Conservation (phyloP, 2,113 vertebrate genomes). For the Dasypus novemcinctus region DNA sequence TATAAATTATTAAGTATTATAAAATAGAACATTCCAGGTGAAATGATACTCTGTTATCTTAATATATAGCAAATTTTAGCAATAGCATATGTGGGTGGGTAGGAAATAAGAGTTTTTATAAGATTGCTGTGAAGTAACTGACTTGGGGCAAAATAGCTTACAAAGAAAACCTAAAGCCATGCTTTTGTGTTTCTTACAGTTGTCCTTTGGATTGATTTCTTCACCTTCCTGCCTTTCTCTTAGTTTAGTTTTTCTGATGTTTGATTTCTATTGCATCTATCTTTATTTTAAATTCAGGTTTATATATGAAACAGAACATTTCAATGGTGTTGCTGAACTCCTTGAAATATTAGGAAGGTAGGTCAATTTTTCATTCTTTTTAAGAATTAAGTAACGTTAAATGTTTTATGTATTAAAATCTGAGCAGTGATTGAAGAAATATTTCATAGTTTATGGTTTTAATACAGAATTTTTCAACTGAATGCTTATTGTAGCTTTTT, state of each 20-base stretch:
- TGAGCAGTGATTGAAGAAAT: conserved; percentile 37
- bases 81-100: not conserved
- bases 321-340: conserved; percentile 91
- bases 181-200: not conserved
- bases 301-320: conserved; percentile 92
- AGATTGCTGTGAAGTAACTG: not conserved
- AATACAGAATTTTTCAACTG: conserved; percentile 35
- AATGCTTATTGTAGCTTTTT: not conserved
- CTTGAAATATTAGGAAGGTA: conserved; percentile 91
- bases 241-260: conserved; percentile 8
- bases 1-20: not conserved
- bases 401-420: conserved; percentile 51
- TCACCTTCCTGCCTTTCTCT: not conserved
- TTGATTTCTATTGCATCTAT: conserved; percentile 30
- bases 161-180: not conserved
- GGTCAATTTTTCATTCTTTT: conserved; percentile 56
- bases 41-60: conserved; percentile 29
- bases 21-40: not conserved
- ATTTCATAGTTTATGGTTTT: conserved; percentile 50
- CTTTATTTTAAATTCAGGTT: conserved; percentile 82
- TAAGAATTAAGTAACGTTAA: conserved; percentile 35
- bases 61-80: not conserved
- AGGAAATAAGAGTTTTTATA: not conserved
- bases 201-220: not conserved
- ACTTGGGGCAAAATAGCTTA: not conserved